A percentile compares a stretch with the other conserved stretches of the same genome.
phyloP scores from a whole-genome alignment of 2,888 invertebrate species.

The Galerucella calmariensis region DNA sequence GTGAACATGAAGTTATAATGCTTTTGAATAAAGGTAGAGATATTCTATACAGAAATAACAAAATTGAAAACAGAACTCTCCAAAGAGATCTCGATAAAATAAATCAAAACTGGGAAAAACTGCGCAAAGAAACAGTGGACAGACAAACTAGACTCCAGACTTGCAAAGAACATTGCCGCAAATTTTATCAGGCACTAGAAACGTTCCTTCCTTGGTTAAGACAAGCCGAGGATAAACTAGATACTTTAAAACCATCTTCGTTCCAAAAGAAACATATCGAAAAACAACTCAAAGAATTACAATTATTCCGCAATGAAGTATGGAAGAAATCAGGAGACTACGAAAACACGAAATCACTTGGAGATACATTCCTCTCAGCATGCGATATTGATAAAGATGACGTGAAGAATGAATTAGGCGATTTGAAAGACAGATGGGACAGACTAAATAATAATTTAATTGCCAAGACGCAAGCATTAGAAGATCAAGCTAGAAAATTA shows the following conservation, averaged over 20 bases:
- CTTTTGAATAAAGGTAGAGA: slow-evolving; percentile 90
- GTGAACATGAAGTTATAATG: slow-evolving; percentile 95
- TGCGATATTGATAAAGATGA: slow-evolving; percentile 93
- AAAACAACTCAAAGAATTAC: slow-evolving; percentile 87
- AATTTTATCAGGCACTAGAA: slow-evolving; percentile 87
- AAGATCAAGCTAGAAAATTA: slow-evolving; percentile 84
- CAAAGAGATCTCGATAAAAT: slow-evolving; percentile 88
- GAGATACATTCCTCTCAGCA: slow-evolving; percentile 87
- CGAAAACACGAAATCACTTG: slow-evolving; percentile 86
- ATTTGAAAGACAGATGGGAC: slow-evolving; percentile 91
- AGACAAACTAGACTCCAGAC: slow-evolving; percentile 88
- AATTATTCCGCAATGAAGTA: slow-evolving; percentile 90
- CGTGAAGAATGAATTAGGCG: slow-evolving; percentile 83
- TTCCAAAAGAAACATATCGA: slow-evolving; percentile 89
- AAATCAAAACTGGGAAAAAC: slow-evolving; percentile 90
- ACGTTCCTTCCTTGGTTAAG: slow-evolving; percentile 89
- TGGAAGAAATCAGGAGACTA: slow-evolving; percentile 95
- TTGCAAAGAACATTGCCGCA: slow-evolving; percentile 91
- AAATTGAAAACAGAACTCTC: slow-evolving; percentile 71
- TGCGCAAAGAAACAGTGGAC: slow-evolving; percentile 88
- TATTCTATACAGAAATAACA: slow-evolving; percentile 66
- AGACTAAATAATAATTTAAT: slow-evolving; percentile 85
- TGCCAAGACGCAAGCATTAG: slow-evolving; percentile 81
- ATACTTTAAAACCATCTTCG: slow-evolving; percentile 79
- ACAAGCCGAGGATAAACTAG: slow-evolving; percentile 86